Conservation (phyloP, 2,888 invertebrate genomes). For the Cheilosia scutellata region DNA sequence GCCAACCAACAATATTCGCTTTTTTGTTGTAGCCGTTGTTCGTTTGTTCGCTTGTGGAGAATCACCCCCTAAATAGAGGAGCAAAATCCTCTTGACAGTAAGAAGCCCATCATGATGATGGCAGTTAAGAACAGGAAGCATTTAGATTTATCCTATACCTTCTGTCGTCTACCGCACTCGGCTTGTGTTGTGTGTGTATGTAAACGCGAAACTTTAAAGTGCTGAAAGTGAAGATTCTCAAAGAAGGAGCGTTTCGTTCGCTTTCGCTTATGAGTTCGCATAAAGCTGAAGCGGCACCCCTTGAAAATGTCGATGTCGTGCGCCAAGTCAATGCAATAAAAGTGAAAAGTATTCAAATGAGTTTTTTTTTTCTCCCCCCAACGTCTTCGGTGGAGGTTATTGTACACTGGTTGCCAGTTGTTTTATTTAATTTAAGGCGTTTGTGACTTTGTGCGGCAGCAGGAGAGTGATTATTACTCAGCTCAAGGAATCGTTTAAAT, state of each 20-base stretch:
- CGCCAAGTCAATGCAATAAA: constrained; percentile 39
- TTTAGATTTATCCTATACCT: constrained; percentile 26
- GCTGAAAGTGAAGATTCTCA: constrained; percentile 30
- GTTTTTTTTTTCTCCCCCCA: constrained; percentile 11
- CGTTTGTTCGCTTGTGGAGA: constrained; percentile 4
- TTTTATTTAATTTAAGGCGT: constrained; percentile 33
- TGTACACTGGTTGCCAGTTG: constrained; percentile 6
- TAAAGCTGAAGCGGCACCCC: neutral
- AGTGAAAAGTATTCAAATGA: constrained; percentile 56
- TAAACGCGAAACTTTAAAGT: constrained; percentile 26
- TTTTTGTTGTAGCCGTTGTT: constrained; percentile 18
- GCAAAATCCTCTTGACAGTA: constrained; percentile 25
- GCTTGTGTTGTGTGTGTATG: neutral
- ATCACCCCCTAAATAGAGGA: constrained; percentile 1
- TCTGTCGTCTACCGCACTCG: neutral
- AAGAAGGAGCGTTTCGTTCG: neutral
- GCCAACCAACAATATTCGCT: constrained; percentile 2
- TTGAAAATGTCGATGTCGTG: constrained; percentile 7
- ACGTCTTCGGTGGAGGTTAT: too few relatives aligned
- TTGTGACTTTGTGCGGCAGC: neutral
- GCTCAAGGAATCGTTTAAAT: neutral
- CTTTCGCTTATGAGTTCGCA: constrained; percentile 16
- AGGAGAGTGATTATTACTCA: neutral
- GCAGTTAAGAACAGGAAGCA: constrained; percentile 37
- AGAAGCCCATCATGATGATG: constrained; percentile 18